Percentiles rank a stretch among this genome's conserved stretches.
These are phyloP conservation scores for Trichechus manatus DNA, from an alignment of 2,113 vertebrate species.

Conservation along the genomic window DNA sequence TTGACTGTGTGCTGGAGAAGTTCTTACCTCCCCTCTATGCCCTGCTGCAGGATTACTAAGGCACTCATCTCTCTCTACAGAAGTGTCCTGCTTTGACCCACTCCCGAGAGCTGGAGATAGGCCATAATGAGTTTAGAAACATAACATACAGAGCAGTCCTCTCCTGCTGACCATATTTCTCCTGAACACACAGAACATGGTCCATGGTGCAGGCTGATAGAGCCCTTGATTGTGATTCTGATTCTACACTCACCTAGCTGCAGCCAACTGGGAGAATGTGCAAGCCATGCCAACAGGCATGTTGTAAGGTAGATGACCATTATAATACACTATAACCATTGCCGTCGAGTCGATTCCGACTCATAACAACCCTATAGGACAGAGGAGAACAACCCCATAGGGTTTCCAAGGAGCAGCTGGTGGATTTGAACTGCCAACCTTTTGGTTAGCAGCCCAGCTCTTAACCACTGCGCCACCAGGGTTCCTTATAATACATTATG, in stretches of 20 bases:
- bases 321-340: not conserved
- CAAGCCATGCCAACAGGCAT: not conserved
- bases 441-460: no score
- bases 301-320: not conserved
- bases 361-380: no score
- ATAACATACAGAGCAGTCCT: not conserved
- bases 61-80: not conserved
- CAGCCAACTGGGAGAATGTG: not conserved
- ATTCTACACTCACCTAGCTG: no score
- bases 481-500: not conserved
- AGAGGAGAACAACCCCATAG: no score
- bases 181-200: not conserved
- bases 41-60: not conserved
- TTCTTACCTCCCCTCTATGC: not conserved
- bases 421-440: no score
- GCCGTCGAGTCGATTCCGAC: no score
- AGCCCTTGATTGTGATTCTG: not conserved
- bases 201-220: not conserved
- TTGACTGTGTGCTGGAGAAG: not conserved
- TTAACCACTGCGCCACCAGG: no score
- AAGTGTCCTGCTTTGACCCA: not conserved
- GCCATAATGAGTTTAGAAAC: not conserved
- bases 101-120: not conserved
- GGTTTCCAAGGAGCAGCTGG: no score
- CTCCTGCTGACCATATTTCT: not conserved